A percentile compares a stretch with the other conserved stretches of the same genome.
Evolutionary conservation across 2,797 vertebrate genomes (phyloP).

Genomic region (Lates japonicus): DNA sequence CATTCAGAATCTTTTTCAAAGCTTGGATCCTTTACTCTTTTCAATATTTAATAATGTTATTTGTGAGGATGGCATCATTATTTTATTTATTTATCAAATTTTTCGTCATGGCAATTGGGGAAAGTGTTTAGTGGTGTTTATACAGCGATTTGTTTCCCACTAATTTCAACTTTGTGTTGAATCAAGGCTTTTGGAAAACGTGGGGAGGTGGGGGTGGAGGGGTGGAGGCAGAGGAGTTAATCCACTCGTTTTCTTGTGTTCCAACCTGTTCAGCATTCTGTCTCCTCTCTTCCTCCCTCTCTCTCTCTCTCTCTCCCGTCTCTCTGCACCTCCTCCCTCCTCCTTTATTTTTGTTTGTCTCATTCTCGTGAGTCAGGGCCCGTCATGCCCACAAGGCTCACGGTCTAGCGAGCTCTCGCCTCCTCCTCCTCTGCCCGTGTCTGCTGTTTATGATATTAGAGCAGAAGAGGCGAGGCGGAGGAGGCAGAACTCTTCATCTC

Average conservation of each 20-base stretch:
- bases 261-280: constrained; percentile 76
- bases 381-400: constrained; percentile 71
- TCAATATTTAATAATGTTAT: constrained; percentile 18
- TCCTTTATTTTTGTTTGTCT: constrained; percentile 84
- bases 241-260: constrained; percentile 78
- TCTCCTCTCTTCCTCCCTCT: constrained; percentile 20
- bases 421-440: constrained; percentile 24
- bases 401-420: constrained; percentile 62
- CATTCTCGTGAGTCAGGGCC: constrained; percentile 80
- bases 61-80: constrained; percentile 1
- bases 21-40: not conserved
- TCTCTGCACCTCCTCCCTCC: constrained; percentile 6
- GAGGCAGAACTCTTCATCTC: constrained; percentile 18
- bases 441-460: constrained; percentile 66
- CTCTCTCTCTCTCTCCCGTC: constrained; percentile 17
- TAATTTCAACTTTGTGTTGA: constrained; percentile 75
- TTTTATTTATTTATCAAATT: constrained; percentile 42
- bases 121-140: constrained; percentile 67
- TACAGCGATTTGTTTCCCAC: constrained; percentile 70
- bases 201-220: not conserved
- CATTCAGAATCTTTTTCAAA: constrained; percentile 19
- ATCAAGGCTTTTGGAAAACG: constrained; percentile 65
- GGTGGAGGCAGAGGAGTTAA: constrained; percentile 55
- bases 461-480: constrained; percentile 42
- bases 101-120: constrained; percentile 34